Evolutionary conservation across 2,797 vertebrate species (phyloP).

Genomic region (Peromyscus attwateri): DNA sequence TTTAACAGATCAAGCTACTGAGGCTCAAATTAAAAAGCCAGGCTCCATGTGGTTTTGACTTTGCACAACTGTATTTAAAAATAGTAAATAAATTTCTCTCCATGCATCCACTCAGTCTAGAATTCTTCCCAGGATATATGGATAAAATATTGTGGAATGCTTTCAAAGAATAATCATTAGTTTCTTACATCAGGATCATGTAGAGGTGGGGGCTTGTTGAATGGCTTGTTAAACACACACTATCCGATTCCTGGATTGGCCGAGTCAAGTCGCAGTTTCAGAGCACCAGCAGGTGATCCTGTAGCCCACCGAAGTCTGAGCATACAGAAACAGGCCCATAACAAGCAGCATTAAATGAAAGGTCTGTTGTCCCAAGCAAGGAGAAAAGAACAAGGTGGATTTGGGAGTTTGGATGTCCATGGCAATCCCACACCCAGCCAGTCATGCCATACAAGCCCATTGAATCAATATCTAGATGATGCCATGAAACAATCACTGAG

Average conservation of each 20-base stretch:
- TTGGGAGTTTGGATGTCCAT: background rate
- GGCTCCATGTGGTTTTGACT: background rate
- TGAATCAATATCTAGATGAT: background rate
- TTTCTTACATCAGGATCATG: background rate
- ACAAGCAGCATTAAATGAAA: background rate
- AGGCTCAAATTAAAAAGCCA: background rate
- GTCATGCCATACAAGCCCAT: background rate
- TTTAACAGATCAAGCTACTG: slow-evolving; percentile 13
- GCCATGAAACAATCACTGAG: background rate
- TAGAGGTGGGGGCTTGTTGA: background rate
- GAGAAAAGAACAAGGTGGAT: background rate
- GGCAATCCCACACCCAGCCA: background rate
- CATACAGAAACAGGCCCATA: too few species aligned
- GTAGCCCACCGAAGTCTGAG: background rate
- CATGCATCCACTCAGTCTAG: background rate
- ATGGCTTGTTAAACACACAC: background rate
- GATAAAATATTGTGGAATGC: background rate
- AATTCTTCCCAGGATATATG: background rate
- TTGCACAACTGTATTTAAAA: background rate
- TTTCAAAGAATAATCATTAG: background rate
- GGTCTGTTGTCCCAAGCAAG: background rate
- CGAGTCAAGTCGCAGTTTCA: background rate
- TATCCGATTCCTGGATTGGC: background rate
- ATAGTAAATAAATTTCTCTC: background rate
- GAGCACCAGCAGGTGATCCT: background rate